phyloP scores from a whole-genome alignment of 2,888 invertebrate species.

The Tenthredo scrophulariae region DNA sequence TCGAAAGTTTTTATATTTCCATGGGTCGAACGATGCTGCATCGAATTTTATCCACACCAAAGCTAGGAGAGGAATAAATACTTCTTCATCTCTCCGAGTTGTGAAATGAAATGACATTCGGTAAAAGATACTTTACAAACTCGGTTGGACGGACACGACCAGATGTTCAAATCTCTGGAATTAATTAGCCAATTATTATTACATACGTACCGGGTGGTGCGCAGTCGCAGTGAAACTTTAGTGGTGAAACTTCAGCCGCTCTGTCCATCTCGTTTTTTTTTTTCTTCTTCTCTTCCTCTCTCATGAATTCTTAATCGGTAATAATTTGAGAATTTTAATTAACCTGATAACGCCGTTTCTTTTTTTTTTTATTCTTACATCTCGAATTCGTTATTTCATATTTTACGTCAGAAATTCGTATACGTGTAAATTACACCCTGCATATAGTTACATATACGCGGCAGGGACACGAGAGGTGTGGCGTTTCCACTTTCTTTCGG shows the following conservation, averaged over 20 bases:
- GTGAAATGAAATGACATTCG: constrained; percentile 5
- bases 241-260: not conserved
- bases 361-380: not conserved
- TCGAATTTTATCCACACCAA: not conserved
- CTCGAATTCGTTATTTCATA: too few species aligned
- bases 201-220: constrained; percentile 6
- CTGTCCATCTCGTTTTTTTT: not conserved
- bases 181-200: constrained; percentile 46
- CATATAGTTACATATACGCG: not conserved
- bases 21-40: not conserved
- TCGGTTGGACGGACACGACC: constrained; percentile 10
- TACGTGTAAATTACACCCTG: not conserved
- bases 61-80: not conserved
- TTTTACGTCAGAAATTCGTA: not conserved
- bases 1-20: not conserved
- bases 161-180: constrained; percentile 22
- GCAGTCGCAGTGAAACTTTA: not conserved
- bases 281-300: not conserved
- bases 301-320: constrained; percentile 21
- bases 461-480: not conserved
- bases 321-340: constrained; percentile 38
- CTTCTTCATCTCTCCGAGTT: not conserved
- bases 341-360: constrained; percentile 14
- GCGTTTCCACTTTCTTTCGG: constrained; percentile 1
- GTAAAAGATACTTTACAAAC: constrained; percentile 31